Conservation (phyloP, 1,140 invertebrate species). For the Notospermus geniculatus region DNA sequence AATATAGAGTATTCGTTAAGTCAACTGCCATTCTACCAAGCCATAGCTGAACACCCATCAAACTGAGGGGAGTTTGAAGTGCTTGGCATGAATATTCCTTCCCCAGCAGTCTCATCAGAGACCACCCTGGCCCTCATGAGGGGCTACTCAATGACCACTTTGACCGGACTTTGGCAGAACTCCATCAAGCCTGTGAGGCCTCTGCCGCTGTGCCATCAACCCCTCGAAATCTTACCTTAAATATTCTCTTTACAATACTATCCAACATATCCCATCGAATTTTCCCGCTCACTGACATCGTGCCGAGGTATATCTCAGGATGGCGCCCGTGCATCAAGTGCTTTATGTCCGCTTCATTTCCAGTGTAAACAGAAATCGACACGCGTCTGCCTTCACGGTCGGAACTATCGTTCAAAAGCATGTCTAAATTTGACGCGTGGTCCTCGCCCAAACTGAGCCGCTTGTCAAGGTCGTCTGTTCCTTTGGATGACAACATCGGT, state of each 20-base stretch:
- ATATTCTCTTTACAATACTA: slow-evolving; percentile 82
- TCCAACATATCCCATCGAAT: slow-evolving; percentile 94
- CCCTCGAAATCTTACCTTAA: slow-evolving; percentile 65
- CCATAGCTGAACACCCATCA: too few relatives aligned
- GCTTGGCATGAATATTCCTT: too few relatives aligned
- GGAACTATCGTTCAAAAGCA: slow-evolving; percentile 13
- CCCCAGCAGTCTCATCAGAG: too few relatives aligned
- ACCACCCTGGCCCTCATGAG: too few relatives aligned
- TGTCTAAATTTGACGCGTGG: slow-evolving; percentile 9
- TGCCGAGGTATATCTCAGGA: slow-evolving; percentile 72
- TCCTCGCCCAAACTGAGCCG: too few relatives aligned
- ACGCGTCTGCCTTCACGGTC: slow-evolving; percentile 77
- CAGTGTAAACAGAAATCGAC: slow-evolving; percentile 74
- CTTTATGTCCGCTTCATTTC: slow-evolving; percentile 39
- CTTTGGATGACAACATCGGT: too few relatives aligned
- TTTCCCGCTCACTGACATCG: slow-evolving; percentile 84
- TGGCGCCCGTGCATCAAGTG: slow-evolving; percentile 32
- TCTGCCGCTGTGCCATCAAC: background rate
- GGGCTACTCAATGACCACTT: too few relatives aligned
- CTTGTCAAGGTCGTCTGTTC: too few relatives aligned
- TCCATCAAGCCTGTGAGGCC: background rate
- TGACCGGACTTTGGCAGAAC: background rate
- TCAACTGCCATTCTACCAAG: too few relatives aligned
- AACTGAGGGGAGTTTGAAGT: too few relatives aligned
- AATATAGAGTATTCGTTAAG: slow-evolving; percentile 6